Evolutionary conservation across 2,113 vertebrate species (phyloP).

Genomic region (Triplophysa siluroides): DNA sequence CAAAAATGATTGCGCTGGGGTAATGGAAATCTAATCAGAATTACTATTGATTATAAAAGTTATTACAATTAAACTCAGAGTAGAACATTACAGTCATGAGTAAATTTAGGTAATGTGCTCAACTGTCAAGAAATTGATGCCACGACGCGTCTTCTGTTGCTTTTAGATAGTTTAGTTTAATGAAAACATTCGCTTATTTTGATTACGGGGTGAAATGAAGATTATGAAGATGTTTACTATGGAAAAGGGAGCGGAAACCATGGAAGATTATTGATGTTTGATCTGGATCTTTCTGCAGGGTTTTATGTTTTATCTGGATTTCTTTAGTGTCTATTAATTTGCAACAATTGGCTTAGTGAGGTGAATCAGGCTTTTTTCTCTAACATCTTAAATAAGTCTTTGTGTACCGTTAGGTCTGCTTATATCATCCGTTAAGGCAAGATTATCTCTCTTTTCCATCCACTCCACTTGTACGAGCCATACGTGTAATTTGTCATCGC

Average conservation of each 20-base stretch:
- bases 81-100: too few species aligned
- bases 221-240: background rate
- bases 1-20: too few species aligned
- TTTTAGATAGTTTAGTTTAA: background rate
- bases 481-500: background rate
- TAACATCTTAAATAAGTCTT: conserved; percentile 2
- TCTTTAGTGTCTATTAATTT: background rate
- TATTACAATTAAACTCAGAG: too few species aligned
- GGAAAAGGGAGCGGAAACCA: conserved; percentile 12
- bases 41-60: too few species aligned
- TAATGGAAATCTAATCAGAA: too few species aligned
- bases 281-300: background rate
- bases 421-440: conserved; percentile 23
- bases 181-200: background rate
- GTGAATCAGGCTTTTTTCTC: background rate
- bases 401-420: conserved; percentile 34
- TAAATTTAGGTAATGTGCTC: too few species aligned
- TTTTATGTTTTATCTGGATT: conserved; percentile 15
- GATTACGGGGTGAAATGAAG: background rate
- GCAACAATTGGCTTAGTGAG: background rate
- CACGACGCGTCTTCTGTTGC: background rate
- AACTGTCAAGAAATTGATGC: background rate
- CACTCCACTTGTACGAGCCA: conserved; percentile 3
- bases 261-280: conserved; percentile 28
- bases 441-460: conserved; percentile 36